Evolutionary conservation across 2,888 invertebrate genomes (phyloP), one percentile per base, ranked within the genome.

Genomic region (Dione vanillae): DNA sequence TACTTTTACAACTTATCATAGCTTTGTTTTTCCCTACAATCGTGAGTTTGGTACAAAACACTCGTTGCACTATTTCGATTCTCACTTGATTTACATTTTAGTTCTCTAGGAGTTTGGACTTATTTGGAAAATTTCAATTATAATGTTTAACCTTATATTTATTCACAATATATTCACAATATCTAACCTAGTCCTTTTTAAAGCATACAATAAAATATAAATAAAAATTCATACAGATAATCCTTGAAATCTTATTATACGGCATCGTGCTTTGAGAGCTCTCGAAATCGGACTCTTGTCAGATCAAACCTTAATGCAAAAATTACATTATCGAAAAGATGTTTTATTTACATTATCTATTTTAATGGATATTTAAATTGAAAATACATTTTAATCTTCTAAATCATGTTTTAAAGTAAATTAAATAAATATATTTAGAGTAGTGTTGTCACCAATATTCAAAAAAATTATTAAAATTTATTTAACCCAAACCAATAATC

Each of bases 211-310:
- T 19, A 61, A 16, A 20, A 27, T 27, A 16, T 59, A 43, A 61
- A n/a, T 45, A 27, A 58, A 43, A 61, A 61, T 20, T 43, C n/a
- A 5, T 27, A 64, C 19, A 49, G 37, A 64, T 64, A 35, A 64
- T 64, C 16, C 62, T 64, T 37, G 37, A 64, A 35, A 49, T 49
- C 37, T 64, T 64, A 11, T 64, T 64, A 47, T 19, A 35, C 11
- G 62, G 9, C 37, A 37, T 47, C 35, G 35, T 12, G 11, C 47
- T 47, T 62, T 12, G 62, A 62, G 47, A 62, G 47, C 62, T 35
- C 45, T 45, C 47, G 20, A 35, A 35, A 62, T 62, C 27, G 35
- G 62, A 35, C 45, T 62, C 62, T 62, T 62, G 47, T 35, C 35
- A 35, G 62, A 62, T 61, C 43, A 45, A 47, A 27, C 35, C 47